Conservation (phyloP, 2,797 vertebrate species). For the Rhodeus uyekii region DNA sequence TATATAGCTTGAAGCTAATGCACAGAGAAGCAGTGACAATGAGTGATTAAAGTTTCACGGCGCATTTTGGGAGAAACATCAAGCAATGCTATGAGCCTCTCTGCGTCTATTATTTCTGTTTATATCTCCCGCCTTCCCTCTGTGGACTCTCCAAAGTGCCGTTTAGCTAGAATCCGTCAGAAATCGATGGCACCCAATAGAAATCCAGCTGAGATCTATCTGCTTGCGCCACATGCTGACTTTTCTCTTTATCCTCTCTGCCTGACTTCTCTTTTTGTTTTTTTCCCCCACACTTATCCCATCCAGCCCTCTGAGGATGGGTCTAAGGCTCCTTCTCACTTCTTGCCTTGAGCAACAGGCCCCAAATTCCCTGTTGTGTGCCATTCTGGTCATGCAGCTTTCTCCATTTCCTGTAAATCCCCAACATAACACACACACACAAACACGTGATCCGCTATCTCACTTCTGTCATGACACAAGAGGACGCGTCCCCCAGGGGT, state of each 20-base stretch:
- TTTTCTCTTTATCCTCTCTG: constrained; percentile 15
- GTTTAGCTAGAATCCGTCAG: constrained; percentile 14
- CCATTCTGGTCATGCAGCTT: background rate
- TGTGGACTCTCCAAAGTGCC: constrained; percentile 3
- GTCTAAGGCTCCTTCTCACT: background rate
- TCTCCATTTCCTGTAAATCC: constrained; percentile 5
- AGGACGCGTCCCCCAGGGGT: background rate
- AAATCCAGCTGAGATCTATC: constrained; percentile 35
- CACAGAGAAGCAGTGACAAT: constrained; percentile 1
- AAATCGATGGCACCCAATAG: constrained; percentile 34
- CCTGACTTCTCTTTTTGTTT: background rate
- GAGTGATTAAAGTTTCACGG: constrained; percentile 42
- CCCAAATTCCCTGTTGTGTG: constrained; percentile 29
- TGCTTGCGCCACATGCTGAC: constrained; percentile 7
- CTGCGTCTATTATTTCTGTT: background rate
- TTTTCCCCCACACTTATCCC: constrained; percentile 3
- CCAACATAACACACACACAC: constrained; percentile 23
- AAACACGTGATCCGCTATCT: constrained; percentile 20
- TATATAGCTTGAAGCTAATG: constrained; percentile 39
- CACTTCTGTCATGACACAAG: constrained; percentile 2
- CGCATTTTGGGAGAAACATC: constrained; percentile 27
- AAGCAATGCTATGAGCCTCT: constrained; percentile 15
- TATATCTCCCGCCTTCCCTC: constrained; percentile 12
- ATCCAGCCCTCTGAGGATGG: background rate
- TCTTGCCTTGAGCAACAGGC: constrained; percentile 33